Percentiles rank a stretch among this genome's conserved stretches.
These are phyloP conservation scores for Corydoras maculifer DNA, from an alignment of 2,113 vertebrate genomes.

Conservation along the genomic window DNA sequence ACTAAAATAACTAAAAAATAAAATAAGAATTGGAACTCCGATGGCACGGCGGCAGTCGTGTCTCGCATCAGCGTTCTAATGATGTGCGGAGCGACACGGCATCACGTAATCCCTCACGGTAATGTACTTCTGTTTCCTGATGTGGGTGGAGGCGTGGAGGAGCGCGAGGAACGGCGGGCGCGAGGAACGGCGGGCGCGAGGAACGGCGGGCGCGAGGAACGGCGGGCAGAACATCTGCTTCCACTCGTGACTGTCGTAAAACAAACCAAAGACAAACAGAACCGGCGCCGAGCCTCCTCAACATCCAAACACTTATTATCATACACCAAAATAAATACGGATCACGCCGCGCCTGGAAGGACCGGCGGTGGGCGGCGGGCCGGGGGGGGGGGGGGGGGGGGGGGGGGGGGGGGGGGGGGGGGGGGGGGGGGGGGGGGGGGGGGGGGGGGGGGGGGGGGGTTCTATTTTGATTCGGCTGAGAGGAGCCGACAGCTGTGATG, in stretches of 20 bases:
- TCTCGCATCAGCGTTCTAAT: conserved; percentile 32
- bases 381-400: neutral
- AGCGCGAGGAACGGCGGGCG: neutral
- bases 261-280: conserved; percentile 12
- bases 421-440: neutral
- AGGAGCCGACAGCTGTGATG: conserved; percentile 2
- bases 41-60: conserved; percentile 5
- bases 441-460: neutral
- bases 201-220: conserved; percentile 14
- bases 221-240: conserved; percentile 45
- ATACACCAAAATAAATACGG: neutral
- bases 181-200: conserved; percentile 14
- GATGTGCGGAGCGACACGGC: conserved; percentile 29
- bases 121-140: conserved; percentile 38
- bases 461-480: neutral
- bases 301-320: neutral
- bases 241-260: conserved; percentile 11
- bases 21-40: conserved; percentile 18
- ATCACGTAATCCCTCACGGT: conserved; percentile 38
- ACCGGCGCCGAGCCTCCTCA: neutral
- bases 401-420: neutral
- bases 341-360: neutral
- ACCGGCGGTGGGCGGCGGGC: neutral
- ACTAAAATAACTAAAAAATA: neutral
- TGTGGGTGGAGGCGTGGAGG: conserved; percentile 25